Evolutionary conservation across 2,113 vertebrate genomes (phyloP).

Genomic region (Uropsilus gracilis): DNA sequence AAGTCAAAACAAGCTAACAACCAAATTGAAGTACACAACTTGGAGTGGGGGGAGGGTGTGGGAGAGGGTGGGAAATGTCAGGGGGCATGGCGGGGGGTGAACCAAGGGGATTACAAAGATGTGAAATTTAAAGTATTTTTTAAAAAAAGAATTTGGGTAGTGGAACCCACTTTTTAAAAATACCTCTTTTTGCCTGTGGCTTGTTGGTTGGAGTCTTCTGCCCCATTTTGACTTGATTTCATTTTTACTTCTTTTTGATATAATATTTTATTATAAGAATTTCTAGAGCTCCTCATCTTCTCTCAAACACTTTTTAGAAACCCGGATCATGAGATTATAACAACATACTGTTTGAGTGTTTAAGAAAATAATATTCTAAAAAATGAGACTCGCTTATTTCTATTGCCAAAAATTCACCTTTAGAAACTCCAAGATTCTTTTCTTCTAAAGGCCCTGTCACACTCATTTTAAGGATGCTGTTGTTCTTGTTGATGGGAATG

Average conservation of each 20-base stretch:
- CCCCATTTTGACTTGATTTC: too few relatives aligned
- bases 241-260: background rate
- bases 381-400: background rate
- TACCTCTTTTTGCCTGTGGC: too few relatives aligned
- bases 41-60: too few relatives aligned
- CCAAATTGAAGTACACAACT: too few relatives aligned
- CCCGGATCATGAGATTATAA: slow-evolving; percentile 20
- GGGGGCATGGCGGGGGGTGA: too few relatives aligned
- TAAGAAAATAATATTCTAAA: background rate
- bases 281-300: background rate
- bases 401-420: slow-evolving; percentile 36
- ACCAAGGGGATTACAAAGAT: too few relatives aligned
- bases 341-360: background rate
- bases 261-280: slow-evolving; percentile 54
- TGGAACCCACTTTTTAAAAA: too few relatives aligned
- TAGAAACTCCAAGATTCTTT: slow-evolving; percentile 16
- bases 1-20: too few relatives aligned
- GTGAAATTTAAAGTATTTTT: too few relatives aligned
- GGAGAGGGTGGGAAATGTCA: too few relatives aligned
- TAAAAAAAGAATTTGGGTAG: too few relatives aligned
- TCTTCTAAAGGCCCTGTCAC: background rate
- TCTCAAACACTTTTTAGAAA: slow-evolving; percentile 42
- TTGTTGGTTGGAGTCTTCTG: too few relatives aligned
- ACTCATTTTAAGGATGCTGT: slow-evolving; percentile 5
- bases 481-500: slow-evolving; percentile 36